Evolutionary conservation across 2,113 vertebrate genomes (phyloP), one percentile per base, ranked within the genome.

Genomic region (Echinops telfairi): DNA sequence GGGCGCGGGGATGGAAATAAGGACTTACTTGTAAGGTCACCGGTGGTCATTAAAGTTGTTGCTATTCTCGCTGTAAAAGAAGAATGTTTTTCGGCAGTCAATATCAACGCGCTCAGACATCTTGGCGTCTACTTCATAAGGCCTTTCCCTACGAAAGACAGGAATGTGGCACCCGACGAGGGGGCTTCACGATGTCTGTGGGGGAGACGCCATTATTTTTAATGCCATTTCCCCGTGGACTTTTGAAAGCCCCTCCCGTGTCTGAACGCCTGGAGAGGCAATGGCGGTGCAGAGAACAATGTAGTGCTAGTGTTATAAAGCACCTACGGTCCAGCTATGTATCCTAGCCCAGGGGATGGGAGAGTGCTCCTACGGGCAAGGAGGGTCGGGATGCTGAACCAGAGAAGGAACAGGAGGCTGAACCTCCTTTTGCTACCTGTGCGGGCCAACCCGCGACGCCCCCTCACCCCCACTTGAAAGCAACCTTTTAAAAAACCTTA

Each of bases 21-120:
- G 47, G 47, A 53, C 98, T 98, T 96, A 99, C 99, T 98, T 98
- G 98, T 98, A 0, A 96, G 89, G 96, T 99, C 99, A 93, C 98
- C 98, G 0, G 98, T 99, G 33, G 99, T 99, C 98, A 99, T 97
- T n/a, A 98, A 29, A 16, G 99, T 99, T 83, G 99, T 99, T 96
- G 99, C 95, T 97, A 99, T 99, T 97, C 99, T 98, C 29, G 98
- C 99, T 99, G 98, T 87, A 98, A 98, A 97, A 97, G 70, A 95
- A 94, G 92, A 66, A 20, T 33, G n/a, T 23, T 33, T 23, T 33
- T 33, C 43, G 70, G 29, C 38, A 68, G 4, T 95, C 23, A 95
- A 9, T 91, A 33, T 29, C 53, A 92, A 47, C 75, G 73, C 47
- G 75, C 23, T 60, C 64, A 82, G 83, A 79, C 43, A 87, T 25